Conservation (phyloP, 2,888 invertebrate species). For the Acleris literana region DNA sequence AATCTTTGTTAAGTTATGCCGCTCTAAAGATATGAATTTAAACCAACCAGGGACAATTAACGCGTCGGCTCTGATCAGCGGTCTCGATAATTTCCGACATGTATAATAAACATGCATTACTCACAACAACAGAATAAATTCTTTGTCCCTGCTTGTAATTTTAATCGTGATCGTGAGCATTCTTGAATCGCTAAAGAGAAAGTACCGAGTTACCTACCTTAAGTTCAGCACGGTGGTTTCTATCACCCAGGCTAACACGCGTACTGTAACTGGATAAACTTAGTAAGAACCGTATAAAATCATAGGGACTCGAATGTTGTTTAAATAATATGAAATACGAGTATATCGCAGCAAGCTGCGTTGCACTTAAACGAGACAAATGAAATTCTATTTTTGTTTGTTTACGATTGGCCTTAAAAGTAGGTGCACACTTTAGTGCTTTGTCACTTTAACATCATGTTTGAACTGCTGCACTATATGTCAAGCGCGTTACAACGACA, state of each 20-base stretch:
- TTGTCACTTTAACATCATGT: no score
- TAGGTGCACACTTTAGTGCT: no score
- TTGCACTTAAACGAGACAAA: no score
- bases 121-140: constrained; percentile 46
- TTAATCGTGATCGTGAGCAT: constrained; percentile 41
- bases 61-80: constrained; percentile 46
- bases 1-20: constrained; percentile 18
- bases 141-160: constrained; percentile 41
- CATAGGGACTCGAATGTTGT: not conserved
- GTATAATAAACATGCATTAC: constrained; percentile 45
- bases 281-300: not conserved
- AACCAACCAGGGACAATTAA: constrained; percentile 28
- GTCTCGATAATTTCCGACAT: constrained; percentile 48
- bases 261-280: not conserved
- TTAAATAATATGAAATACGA: not conserved
- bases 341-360: no score
- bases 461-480: no score
- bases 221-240: constrained; percentile 29
- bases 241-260: constrained; percentile 6
- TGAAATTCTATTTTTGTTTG: no score
- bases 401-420: no score
- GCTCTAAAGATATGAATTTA: constrained; percentile 6
- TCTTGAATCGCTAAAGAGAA: constrained; percentile 39
- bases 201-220: constrained; percentile 35
- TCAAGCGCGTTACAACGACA: no score